Percentiles rank a stretch among this genome's conserved stretches.
Conservation (phyloP, 2,888 invertebrate genomes). For the Phengaris alcon region DNA sequence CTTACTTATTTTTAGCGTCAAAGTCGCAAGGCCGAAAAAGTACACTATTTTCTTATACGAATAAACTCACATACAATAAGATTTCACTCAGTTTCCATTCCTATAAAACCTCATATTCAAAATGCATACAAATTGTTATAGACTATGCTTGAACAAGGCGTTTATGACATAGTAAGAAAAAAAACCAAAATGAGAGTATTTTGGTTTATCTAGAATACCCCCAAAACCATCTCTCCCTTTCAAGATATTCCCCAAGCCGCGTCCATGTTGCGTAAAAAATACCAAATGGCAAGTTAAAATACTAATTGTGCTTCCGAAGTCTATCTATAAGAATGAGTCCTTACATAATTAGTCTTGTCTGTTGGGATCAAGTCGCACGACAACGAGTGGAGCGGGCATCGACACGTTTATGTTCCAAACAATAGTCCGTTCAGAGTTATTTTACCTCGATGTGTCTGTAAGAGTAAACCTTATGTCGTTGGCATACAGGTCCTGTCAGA, state of each 20-base stretch:
- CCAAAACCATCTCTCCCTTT: not conserved
- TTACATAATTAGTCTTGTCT: constrained; percentile 39
- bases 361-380: constrained; percentile 33
- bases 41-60: no score
- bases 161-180: no score
- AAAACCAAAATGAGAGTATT: no score
- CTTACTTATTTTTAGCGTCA: no score
- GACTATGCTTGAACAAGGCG: not conserved
- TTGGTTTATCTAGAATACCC: not conserved
- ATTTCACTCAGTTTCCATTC: no score
- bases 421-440: not conserved
- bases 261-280: constrained; percentile 1
- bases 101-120: no score
- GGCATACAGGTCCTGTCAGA: no score
- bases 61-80: no score
- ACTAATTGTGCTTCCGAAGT: constrained; percentile 42
- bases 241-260: not conserved
- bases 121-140: no score
- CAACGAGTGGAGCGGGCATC: not conserved
- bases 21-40: no score
- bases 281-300: constrained; percentile 37
- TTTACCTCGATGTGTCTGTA: no score
- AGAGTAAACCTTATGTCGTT: no score
- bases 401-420: not conserved
- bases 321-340: constrained; percentile 38